These are phyloP conservation scores for Cyclophora albipunctata DNA, from an alignment of 2,888 invertebrate species.

Conservation along the genomic window DNA sequence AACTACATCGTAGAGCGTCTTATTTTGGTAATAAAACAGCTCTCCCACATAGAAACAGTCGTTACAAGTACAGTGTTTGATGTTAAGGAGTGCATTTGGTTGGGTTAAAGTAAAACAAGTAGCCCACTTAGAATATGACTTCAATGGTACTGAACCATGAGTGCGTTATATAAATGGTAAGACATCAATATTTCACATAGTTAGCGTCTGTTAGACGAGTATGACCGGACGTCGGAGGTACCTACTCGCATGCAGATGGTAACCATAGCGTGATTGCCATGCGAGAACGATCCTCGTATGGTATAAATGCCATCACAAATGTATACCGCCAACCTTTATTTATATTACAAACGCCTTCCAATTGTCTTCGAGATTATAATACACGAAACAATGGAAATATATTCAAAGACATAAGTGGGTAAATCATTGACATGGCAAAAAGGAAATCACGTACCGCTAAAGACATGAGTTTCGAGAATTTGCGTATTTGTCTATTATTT, in stretches of 20 bases:
- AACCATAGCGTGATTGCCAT: constrained; percentile 58
- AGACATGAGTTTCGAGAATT: constrained; percentile 47
- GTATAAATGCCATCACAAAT: constrained; percentile 67
- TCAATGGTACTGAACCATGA: no score
- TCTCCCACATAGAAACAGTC: constrained; percentile 56
- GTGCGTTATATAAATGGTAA: no score
- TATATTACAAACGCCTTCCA: constrained; percentile 58
- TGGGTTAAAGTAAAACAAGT: no score
- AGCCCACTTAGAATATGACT: no score
- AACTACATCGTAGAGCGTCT: constrained; percentile 1
- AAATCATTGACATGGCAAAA: constrained; percentile 44
- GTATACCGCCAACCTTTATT: constrained; percentile 47
- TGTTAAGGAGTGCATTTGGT: no score
- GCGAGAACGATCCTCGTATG: constrained; percentile 60
- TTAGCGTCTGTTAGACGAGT: constrained; percentile 58
- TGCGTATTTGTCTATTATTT: constrained; percentile 32
- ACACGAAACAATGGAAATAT: constrained; percentile 60
- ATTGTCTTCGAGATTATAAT: constrained; percentile 56
- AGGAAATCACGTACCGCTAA: constrained; percentile 59
- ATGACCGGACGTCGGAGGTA: constrained; percentile 64
- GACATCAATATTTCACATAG: constrained; percentile 39
- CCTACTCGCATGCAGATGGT: constrained; percentile 62
- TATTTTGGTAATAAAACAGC: constrained; percentile 20
- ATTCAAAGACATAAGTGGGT: constrained; percentile 38
- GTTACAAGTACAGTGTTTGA: constrained; percentile 22